Evolutionary conservation across 2,888 invertebrate genomes (phyloP).

Genomic region (Athalia rosae): DNA sequence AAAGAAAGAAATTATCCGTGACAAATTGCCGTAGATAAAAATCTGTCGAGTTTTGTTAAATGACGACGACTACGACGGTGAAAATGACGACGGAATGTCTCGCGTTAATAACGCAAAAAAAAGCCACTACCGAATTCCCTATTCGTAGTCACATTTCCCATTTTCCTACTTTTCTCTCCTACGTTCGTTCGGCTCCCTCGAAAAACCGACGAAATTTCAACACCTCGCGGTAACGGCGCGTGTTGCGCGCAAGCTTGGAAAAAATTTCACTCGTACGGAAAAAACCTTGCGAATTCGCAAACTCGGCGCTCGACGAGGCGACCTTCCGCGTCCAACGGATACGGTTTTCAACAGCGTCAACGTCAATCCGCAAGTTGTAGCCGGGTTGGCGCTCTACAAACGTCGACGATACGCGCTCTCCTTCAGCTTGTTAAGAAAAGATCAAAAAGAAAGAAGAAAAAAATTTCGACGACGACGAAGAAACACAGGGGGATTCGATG

Average conservation of each 20-base stretch:
- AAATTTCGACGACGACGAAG: too few species aligned
- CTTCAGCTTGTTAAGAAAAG: too few species aligned
- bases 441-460: too few species aligned
- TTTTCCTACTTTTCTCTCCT: not conserved
- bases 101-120: constrained; percentile 7
- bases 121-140: not conserved
- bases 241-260: not conserved
- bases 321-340: not conserved
- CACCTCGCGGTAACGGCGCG: constrained; percentile 7
- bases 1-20: not conserved
- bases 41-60: constrained; percentile 13
- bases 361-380: too few species aligned
- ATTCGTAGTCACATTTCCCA: not conserved
- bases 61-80: too few species aligned
- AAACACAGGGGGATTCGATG: too few species aligned
- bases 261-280: not conserved
- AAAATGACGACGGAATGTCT: not conserved
- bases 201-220: not conserved
- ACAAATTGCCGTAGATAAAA: constrained; percentile 6
- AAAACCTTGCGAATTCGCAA: not conserved
- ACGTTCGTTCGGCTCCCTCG: not conserved
- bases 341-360: constrained; percentile 17
- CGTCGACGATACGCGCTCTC: too few species aligned
- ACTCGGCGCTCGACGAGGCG: too few species aligned
- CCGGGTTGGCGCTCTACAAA: too few species aligned